A percentile compares a stretch with the other conserved stretches of the same genome.
phyloP scores from a whole-genome alignment of 2,113 vertebrate species.

The Pachycephala philippinensis region DNA sequence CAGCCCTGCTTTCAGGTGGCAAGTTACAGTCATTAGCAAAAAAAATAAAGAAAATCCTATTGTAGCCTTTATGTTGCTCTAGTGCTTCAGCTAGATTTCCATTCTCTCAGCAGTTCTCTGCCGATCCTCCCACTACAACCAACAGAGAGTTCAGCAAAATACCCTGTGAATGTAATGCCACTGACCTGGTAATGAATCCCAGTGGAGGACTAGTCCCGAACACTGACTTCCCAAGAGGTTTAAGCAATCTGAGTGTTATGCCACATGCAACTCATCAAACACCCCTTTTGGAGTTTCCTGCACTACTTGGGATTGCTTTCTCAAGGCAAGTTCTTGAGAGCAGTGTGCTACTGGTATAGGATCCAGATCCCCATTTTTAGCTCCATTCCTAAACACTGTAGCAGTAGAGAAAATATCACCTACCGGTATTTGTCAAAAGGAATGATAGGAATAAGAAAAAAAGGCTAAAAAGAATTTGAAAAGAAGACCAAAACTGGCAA shows the following conservation, averaged over 20 bases:
- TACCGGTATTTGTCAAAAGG: neutral
- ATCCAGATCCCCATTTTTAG: neutral
- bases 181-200: neutral
- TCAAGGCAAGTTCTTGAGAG: neutral
- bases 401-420: neutral
- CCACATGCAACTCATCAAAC: neutral
- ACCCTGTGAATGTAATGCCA: neutral
- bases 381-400: neutral
- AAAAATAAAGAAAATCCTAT: neutral
- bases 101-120: neutral
- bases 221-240: neutral
- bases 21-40: neutral
- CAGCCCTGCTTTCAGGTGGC: neutral
- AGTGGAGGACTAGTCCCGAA: neutral
- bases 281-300: neutral
- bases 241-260: slow-evolving; percentile 7
- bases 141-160: slow-evolving; percentile 22
- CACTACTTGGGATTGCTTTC: neutral
- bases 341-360: neutral
- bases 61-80: neutral
- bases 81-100: neutral
- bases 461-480: neutral
- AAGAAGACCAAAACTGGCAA: neutral
- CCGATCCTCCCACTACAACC: neutral
- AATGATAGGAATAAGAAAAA: neutral